phyloP scores from a whole-genome alignment of 2,113 vertebrate species.

The Passer montanus region DNA sequence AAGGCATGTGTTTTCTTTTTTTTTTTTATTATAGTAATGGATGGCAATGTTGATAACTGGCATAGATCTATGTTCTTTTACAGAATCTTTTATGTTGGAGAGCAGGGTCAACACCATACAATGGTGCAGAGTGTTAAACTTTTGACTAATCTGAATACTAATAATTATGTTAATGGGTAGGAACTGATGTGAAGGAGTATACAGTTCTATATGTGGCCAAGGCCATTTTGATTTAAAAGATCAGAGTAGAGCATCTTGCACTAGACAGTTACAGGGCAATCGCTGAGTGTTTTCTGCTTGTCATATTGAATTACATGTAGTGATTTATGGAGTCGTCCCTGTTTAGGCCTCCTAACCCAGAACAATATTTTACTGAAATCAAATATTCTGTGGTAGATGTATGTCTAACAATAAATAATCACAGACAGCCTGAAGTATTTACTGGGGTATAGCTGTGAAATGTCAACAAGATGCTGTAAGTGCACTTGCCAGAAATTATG shows the following conservation, averaged over 20 bases:
- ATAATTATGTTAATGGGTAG: not conserved
- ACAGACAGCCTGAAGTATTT: not conserved
- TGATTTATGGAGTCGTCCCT: not conserved
- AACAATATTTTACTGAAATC: not conserved
- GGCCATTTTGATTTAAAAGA: not conserved
- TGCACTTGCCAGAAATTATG: not conserved
- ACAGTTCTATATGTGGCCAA: not conserved
- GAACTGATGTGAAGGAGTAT: not conserved
- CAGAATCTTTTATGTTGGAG: not conserved
- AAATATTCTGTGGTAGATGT: not conserved
- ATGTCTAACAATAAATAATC: slow-evolving; percentile 22
- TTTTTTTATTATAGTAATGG: accelerated
- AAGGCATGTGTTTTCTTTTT: not conserved
- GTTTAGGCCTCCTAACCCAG: not conserved
- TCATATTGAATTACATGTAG: not conserved
- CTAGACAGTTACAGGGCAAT: not conserved
- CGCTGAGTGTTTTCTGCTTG: not conserved
- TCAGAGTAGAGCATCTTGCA: not conserved
- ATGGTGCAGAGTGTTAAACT: not conserved
- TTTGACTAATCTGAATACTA: not conserved
- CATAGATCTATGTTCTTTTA: not conserved
- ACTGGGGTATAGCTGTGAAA: slow-evolving; percentile 30
- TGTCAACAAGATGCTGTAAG: slow-evolving; percentile 9
- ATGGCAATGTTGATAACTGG: not conserved
- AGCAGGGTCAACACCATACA: not conserved